Base-by-base conservation (phyloP, 92 coral and sea anemone genomes). In the Diadumene lineata region DNA sequence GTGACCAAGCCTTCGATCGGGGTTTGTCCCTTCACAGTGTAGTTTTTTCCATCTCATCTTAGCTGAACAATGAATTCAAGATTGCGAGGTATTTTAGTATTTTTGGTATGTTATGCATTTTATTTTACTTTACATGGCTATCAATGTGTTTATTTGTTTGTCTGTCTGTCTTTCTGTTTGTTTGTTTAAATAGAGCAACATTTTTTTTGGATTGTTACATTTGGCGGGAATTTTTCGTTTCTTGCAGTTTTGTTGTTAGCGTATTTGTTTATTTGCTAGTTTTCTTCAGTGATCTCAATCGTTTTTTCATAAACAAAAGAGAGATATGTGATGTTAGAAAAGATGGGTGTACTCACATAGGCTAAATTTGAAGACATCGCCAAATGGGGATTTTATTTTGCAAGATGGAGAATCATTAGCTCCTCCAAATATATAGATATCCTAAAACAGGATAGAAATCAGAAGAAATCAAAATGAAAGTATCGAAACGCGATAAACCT, bases 361-460 rank as follows among this genome's bases (percentile, higher is more conserved):
- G 55, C 85, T 91, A 32, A 88, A 84, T 79, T 91, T 91, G 79
- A 85, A 85, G 23, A 88, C 68, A 31, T 91, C 97, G 43, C 87
- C 90, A 81, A 91, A 91, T 9, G 97, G 93, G 30, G 97, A 84
- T 43, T 80, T 61, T 25, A 79, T 81, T 73, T 85, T 85, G 1
- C 62, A 32, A n/a, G 48, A 19, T 24, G 86, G 85, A 50, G 85
- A 70, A 60, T 91, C 97, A 56, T 91, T 91, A 28, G 97, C 83
- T 17, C 97, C 97, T 57, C 97, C 97, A 88, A 91, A 88, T 56
- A 91, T 66, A 69, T 91, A 91, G 32, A 91, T 91, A 64, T 91
- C 97, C 97, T 91, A 18, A 1, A 16, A 50, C 34, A 48, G 33
- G 13, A 38, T 13, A 38, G 48, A 38, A 38, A 13, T 38, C 48